Evolutionary conservation across 2,797 vertebrate genomes (phyloP).

Genomic region (Oophaga sylvatica): DNA sequence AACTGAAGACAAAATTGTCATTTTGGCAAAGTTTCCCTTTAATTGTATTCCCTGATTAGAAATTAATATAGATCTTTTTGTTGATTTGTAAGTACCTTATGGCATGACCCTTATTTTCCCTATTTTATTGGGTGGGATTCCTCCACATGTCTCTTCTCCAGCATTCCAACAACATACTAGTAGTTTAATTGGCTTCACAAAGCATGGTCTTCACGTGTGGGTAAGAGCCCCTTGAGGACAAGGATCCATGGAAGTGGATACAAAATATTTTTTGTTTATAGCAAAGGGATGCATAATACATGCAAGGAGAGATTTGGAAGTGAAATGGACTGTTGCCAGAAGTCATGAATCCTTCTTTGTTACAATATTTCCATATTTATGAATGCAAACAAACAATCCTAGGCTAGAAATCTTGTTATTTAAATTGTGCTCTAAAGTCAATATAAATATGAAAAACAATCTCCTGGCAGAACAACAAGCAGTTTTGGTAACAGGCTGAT

Average conservation of each 20-base stretch:
- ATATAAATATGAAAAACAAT: no score
- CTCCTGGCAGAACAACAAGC: background rate
- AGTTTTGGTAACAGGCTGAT: background rate
- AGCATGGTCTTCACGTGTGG: background rate
- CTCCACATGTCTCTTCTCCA: background rate
- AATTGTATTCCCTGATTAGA: background rate
- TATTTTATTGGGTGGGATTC: background rate
- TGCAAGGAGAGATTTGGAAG: no score
- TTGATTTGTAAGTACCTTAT: background rate
- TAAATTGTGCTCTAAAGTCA: no score
- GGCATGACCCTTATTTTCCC: background rate
- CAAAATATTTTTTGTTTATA: no score
- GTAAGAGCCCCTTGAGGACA: background rate
- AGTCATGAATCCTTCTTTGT: no score
- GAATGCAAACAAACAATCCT: no score
- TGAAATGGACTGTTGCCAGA: no score
- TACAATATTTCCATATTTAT: no score
- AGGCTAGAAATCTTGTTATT: no score
- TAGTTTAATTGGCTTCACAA: background rate
- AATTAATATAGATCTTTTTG: background rate
- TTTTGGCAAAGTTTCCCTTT: background rate
- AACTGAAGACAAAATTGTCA: background rate
- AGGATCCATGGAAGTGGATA: no score
- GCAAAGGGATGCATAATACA: no score
- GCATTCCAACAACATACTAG: background rate